Percentiles rank a stretch among this genome's conserved stretches.
Conservation (phyloP, 1,140 invertebrate genomes). For the Delia radicum region DNA sequence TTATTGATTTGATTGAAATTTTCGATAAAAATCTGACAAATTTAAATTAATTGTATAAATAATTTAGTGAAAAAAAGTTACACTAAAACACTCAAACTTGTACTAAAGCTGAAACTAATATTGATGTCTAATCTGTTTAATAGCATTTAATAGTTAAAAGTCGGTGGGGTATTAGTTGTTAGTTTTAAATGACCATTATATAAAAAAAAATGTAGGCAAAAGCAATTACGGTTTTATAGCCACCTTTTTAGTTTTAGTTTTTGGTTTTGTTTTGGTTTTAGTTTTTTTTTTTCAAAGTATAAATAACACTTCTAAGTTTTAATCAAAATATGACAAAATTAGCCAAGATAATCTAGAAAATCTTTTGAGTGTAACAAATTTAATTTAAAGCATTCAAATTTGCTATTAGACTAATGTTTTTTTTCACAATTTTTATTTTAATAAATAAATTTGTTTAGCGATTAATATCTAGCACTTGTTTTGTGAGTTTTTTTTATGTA, state of each 20-base stretch:
- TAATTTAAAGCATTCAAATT: neutral
- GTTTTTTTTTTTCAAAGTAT: neutral
- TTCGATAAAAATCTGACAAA: conserved; percentile 24
- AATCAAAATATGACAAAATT: conserved; percentile 23
- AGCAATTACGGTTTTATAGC: neutral
- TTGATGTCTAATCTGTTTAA: neutral
- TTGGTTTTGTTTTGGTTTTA: neutral
- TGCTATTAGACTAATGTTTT: neutral
- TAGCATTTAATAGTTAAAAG: neutral
- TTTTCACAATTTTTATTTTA: neutral
- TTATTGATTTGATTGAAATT: conserved; percentile 9
- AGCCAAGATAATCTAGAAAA: conserved; percentile 10
- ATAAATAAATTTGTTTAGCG: neutral
- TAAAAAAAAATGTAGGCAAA: no score
- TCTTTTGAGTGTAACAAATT: conserved; percentile 11
- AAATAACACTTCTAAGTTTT: neutral
- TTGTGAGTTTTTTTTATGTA: neutral
- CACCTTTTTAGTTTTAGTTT: neutral
- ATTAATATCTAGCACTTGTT: neutral
- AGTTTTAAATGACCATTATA: neutral
- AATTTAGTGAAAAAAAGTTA: neutral
- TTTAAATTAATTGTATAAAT: conserved; percentile 21
- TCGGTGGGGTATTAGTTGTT: neutral
- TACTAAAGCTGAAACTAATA: neutral
- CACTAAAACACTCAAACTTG: neutral